Percentiles rank a stretch among this genome's conserved stretches.
phyloP scores from a whole-genome alignment of 2,797 vertebrate genomes.

The Cirrhinus mrigala region DNA sequence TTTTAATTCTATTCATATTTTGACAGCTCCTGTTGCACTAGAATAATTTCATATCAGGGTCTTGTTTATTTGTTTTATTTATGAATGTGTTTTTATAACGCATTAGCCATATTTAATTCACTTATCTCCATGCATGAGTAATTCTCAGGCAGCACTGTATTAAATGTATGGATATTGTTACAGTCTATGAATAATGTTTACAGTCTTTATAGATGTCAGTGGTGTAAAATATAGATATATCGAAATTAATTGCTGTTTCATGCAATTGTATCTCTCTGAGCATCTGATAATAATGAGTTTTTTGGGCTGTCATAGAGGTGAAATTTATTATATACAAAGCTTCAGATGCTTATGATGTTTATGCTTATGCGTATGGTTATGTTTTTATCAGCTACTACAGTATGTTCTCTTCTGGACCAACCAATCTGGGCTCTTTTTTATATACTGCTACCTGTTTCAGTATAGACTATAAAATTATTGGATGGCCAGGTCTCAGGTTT shows the following conservation, averaged over 20 bases:
- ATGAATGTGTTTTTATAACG: neutral
- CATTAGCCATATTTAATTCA: conserved; percentile 3
- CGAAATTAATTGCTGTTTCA: neutral
- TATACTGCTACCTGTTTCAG: neutral
- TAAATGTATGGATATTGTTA: neutral
- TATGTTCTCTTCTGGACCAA: neutral
- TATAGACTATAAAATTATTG: neutral
- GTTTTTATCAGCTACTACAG: neutral
- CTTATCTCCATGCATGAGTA: neutral
- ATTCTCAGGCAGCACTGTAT: conserved; percentile 18
- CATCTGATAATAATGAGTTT: neutral
- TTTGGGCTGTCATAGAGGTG: neutral
- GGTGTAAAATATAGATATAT: conserved; percentile 2
- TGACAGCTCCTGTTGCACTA: neutral
- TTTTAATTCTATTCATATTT: neutral
- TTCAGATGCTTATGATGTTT: too few relatives aligned
- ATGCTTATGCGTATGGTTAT: too few relatives aligned
- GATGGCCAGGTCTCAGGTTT: conserved; percentile 8
- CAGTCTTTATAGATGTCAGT: neutral
- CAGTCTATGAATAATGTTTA: neutral
- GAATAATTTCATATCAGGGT: neutral
- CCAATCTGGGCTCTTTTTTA: neutral
- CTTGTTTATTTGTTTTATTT: conserved; percentile 2
- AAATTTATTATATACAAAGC: neutral
- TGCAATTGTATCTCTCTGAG: neutral